Percentiles rank a stretch among this genome's conserved stretches.
phyloP scores from a whole-genome alignment of 2,888 invertebrate species.

The Lomographa bimaculata region DNA sequence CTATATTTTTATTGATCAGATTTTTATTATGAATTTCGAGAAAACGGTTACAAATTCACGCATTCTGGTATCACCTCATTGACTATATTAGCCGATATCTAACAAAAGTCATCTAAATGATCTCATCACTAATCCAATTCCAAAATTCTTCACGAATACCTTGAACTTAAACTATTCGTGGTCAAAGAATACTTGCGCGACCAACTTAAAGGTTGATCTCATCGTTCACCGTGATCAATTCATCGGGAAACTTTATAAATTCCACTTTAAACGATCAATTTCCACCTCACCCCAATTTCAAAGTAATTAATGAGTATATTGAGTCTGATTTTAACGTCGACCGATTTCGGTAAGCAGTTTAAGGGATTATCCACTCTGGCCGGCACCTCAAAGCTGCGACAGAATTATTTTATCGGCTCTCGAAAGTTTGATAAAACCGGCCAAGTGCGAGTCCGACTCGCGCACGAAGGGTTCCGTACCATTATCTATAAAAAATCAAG shows the following conservation, averaged over 20 bases:
- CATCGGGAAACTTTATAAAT: constrained; percentile 30
- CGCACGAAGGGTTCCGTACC: no score
- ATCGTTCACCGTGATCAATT: constrained; percentile 26
- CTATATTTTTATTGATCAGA: no score
- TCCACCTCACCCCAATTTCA: constrained; percentile 27
- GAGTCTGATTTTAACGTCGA: constrained; percentile 32
- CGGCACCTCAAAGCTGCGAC: constrained; percentile 23
- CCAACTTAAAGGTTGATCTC: constrained; percentile 19
- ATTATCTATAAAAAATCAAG: no score
- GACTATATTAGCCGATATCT: no score
- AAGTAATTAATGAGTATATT: constrained; percentile 37
- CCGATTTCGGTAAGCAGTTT: constrained; percentile 32
- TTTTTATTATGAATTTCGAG: no score
- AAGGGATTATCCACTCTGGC: constrained; percentile 30
- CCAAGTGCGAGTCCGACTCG: no score
- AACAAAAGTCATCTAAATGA: no score
- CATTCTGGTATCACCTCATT: no score
- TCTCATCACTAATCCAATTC: no score
- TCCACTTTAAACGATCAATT: constrained; percentile 27
- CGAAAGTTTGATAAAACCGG: no score
- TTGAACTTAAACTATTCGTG: constrained; percentile 3
- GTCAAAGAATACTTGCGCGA: constrained; percentile 1
- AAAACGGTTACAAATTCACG: no score
- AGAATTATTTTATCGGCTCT: constrained; percentile 26
- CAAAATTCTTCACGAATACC: no score